Base-by-base conservation (phyloP, 2,888 invertebrate species). In the Mesorhabditis sp. region DNA sequence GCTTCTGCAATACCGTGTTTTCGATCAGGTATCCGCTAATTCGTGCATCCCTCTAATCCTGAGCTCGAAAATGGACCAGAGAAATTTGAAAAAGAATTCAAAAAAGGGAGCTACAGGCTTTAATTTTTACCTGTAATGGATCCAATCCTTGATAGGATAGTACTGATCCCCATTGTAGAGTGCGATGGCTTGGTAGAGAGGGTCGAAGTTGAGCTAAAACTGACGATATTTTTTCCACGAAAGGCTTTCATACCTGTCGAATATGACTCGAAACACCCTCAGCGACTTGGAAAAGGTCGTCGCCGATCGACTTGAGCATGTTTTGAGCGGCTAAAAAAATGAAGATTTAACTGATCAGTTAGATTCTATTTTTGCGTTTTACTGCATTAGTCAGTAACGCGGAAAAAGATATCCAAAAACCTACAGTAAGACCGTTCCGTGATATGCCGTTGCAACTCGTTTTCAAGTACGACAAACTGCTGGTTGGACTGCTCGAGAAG, bases 181-280 rank as follows among this genome's bases (percentile, higher is more conserved):
- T n/a, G 76, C 72, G n/a, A 83, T 74, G 4, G 74, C 63, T 41
- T 75, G 75, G 71, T 83, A 82, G 42, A 83, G 71, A 15, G 72
- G 70, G 65, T 81, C 78, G 62, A 83, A 80, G 72, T 82, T 80
- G 28, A 83, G 72, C 74, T 74, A 45, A 50, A 45, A 61, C 41
- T 6, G 2, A 28, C 28, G 28, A 28, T 28, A 28, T 28, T 28
- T 28, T 28, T 28, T 2, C 1, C 28, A 28, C 28, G 28, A 28
- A 28, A 28, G n/a, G 13, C 45, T 62, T 43, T 28, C 42, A 28
- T 61, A 70, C 74, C 72, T 80, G 77, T 66, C 80, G 70, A n/a
- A 83, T 77, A 62, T 76, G 77, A 28, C 75, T 74, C 4, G 83
- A 81, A 50, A 81, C 78, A 7, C 77, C 76, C 67, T 82, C 82